These are phyloP conservation scores for Lophochroa leadbeateri DNA, from an alignment of 2,113 vertebrate species.

Conservation along the genomic window DNA sequence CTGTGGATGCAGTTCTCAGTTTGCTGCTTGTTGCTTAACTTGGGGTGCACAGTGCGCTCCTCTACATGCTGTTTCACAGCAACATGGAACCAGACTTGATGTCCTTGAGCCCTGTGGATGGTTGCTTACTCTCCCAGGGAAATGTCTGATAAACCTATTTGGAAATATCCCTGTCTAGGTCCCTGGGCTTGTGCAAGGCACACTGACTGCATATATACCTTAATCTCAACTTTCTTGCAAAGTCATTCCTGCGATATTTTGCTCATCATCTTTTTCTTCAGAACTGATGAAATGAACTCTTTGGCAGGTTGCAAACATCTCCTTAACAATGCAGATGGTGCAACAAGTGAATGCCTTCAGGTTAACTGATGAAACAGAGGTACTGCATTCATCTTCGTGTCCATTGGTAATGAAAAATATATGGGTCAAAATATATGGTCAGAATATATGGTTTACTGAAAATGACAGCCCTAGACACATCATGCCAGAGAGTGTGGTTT, in stretches of 20 bases:
- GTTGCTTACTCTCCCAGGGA: background rate
- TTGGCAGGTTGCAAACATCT: constrained; percentile 23
- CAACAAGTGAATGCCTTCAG: constrained; percentile 27
- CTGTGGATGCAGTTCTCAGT: background rate
- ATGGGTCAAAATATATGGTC: background rate
- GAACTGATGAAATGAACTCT: background rate
- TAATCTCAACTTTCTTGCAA: background rate
- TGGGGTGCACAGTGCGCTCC: background rate
- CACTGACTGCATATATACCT: background rate
- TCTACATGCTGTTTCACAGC: background rate
- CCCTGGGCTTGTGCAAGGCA: background rate
- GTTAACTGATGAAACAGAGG: constrained; percentile 19
- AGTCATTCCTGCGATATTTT: background rate
- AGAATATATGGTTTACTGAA: background rate
- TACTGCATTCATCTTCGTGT: constrained; percentile 12
- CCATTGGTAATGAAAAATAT: background rate
- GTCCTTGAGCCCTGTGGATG: background rate
- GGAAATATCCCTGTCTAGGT: background rate
- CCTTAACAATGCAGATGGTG: constrained; percentile 27
- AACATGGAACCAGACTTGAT: background rate
- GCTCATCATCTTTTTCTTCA: background rate
- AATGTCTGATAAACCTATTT: background rate
- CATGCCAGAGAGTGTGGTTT: background rate
- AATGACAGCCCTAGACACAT: background rate
- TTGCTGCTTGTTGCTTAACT: background rate